phyloP scores from a whole-genome alignment of 2,113 vertebrate species.

The Damaliscus lunatus region DNA sequence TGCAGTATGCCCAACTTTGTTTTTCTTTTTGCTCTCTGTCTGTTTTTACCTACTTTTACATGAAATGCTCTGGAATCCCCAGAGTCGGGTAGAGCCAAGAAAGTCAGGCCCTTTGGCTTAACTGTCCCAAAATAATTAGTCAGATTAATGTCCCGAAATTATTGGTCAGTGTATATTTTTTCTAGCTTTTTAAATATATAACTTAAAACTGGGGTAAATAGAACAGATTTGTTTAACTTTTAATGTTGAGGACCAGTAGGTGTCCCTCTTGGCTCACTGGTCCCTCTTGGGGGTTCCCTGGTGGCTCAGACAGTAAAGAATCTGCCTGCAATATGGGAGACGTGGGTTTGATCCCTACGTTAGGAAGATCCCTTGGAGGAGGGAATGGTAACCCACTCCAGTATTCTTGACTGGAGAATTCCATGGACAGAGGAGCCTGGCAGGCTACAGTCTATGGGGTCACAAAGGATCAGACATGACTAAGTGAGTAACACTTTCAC shows the following conservation, averaged over 20 bases:
- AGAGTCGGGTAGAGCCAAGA: neutral
- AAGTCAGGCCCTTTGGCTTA: neutral
- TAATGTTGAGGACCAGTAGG: neutral
- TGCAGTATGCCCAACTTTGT: neutral
- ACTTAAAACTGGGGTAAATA: neutral
- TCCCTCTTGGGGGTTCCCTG: neutral
- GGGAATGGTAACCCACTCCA: neutral
- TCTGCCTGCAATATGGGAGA: neutral
- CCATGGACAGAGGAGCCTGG: neutral
- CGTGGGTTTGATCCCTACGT: neutral
- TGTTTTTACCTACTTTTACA: neutral
- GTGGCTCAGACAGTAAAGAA: neutral
- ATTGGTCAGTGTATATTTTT: neutral
- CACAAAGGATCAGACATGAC: neutral
- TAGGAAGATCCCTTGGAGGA: neutral
- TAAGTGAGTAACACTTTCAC: neutral
- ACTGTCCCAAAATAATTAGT: neutral
- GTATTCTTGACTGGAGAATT: neutral
- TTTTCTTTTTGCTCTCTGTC: neutral
- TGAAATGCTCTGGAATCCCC: neutral
- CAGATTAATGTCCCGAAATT: neutral
- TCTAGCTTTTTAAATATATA: neutral
- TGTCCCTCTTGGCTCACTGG: neutral
- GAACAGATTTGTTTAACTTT: neutral
- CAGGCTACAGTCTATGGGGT: neutral